Evolutionary conservation across 53 echinoderm and acorn worm species (phyloP).

Genomic region (Paelopatides confundens): DNA sequence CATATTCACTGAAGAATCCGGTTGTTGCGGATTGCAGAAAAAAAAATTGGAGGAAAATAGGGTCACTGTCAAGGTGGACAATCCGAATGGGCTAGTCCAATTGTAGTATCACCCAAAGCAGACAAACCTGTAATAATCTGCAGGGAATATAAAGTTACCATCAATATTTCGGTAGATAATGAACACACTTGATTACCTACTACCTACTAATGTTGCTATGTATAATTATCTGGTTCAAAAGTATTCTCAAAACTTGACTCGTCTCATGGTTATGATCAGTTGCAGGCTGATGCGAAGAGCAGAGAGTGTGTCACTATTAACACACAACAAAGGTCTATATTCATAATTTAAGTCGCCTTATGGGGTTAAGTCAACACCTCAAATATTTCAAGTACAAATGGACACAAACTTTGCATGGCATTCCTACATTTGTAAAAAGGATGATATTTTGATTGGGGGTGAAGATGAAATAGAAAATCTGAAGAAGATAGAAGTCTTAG

Average conservation of each 20-base stretch:
- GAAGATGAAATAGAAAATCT: constrained; percentile 13
- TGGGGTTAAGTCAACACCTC: constrained; percentile 53
- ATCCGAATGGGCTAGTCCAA: constrained; percentile 61
- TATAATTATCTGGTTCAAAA: constrained; percentile 30
- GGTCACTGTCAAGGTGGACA: constrained; percentile 40
- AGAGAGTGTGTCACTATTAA: constrained; percentile 62
- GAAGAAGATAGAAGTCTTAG: not conserved
- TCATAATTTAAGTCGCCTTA: constrained; percentile 55
- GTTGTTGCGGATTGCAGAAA: constrained; percentile 49
- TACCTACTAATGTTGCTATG: not conserved
- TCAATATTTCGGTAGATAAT: constrained; percentile 51
- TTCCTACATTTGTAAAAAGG: constrained; percentile 50
- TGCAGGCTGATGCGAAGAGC: constrained; percentile 48
- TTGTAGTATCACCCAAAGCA: constrained; percentile 65
- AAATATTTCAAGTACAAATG: constrained; percentile 62
- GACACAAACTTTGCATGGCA: constrained; percentile 50
- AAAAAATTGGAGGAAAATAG: constrained; percentile 22
- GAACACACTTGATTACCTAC: constrained; percentile 28
- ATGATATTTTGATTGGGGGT: constrained; percentile 26
- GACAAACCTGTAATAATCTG: constrained; percentile 54
- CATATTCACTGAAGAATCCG: constrained; percentile 46
- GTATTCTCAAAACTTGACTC: constrained; percentile 65
- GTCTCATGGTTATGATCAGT: constrained; percentile 62
- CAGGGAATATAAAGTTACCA: constrained; percentile 61
- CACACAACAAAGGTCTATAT: constrained; percentile 65